Conservation (phyloP, 1,140 invertebrate species). For the Lucilia cuprina region DNA sequence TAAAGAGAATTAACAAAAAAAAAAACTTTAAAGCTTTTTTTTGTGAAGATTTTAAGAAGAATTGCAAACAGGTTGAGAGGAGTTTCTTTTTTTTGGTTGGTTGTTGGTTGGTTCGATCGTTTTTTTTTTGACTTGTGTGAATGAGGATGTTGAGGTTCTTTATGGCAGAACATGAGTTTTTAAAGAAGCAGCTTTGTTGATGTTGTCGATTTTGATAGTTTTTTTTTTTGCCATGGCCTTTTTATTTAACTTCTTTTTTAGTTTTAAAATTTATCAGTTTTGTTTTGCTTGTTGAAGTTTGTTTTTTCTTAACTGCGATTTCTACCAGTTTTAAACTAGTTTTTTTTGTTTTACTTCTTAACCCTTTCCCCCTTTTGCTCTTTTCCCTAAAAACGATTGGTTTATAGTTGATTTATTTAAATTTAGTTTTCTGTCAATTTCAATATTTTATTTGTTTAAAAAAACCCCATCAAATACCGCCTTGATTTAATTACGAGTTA, state of each 20-base stretch:
- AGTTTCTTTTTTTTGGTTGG: neutral
- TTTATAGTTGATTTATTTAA: no score
- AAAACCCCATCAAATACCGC: no score
- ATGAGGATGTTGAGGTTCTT: neutral
- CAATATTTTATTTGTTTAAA: no score
- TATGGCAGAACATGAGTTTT: neutral
- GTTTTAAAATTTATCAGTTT: neutral
- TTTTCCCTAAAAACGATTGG: no score
- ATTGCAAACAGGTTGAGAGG: constrained; percentile 9
- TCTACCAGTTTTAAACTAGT: no score
- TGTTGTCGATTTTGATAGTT: neutral
- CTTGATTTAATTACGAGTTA: no score
- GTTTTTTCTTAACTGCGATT: neutral
- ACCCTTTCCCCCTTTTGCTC: no score
- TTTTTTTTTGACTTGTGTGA: neutral
- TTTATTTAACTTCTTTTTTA: neutral
- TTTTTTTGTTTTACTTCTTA: no score
- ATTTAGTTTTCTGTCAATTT: no score
- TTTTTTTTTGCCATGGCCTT: neutral
- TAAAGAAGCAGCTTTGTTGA: neutral
- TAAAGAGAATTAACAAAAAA: neutral
- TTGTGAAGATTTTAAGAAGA: neutral
- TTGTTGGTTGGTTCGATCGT: neutral
- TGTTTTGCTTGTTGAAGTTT: neutral
- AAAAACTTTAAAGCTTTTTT: neutral